Base-by-base conservation (phyloP, 1,140 invertebrate species). In the Aphelinus atriplicis region DNA sequence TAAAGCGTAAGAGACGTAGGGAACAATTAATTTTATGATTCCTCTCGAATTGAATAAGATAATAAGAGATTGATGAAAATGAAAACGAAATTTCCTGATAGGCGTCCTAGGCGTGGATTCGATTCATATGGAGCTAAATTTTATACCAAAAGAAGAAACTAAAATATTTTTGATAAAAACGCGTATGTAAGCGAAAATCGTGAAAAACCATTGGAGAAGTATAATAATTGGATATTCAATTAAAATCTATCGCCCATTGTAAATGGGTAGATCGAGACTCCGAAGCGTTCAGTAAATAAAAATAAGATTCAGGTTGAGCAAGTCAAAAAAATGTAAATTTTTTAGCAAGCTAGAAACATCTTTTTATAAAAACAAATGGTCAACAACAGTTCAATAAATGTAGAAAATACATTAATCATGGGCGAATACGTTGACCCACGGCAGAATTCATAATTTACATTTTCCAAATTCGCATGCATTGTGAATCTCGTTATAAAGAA, bases 101-200 rank as follows among this genome's bases (percentile, higher is more conserved):
- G 50, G 48, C 71, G 48, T 60, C 55, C 61, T 65, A 66, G 62
- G 62, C 55, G 45, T 71, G 7, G 43, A 71, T 71, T 75, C 63
- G 74, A 50, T 71, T n/a, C 26, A 65, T 47, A 50, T 64, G 47
- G 70, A 58, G 45, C 42, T 73, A 46, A 67, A 55, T 3, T 53
- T 65, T 47, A 50, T 51, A 65, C 26, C 26, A 53, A 69, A 69
- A 64, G 4, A 71, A 66, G 26, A 71, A 50, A 71, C 60, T 57
- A 56, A 72, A 71, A 5, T 76, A 76, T 76, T 76, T 76, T 76
- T 76, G 75, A 76, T 76, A 76, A 71, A 65, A 50, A 76, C 63
- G 75, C 68, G 67, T 61, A 51, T 2, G 26, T 61, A 46, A 69
- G 75, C 64, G 64, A 71, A 67, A 76, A 76, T 76, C 45, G 74